Percentiles rank a stretch among this genome's conserved stretches.
Conservation (phyloP, 2,888 invertebrate genomes). For the Drosophila ochracea region DNA sequence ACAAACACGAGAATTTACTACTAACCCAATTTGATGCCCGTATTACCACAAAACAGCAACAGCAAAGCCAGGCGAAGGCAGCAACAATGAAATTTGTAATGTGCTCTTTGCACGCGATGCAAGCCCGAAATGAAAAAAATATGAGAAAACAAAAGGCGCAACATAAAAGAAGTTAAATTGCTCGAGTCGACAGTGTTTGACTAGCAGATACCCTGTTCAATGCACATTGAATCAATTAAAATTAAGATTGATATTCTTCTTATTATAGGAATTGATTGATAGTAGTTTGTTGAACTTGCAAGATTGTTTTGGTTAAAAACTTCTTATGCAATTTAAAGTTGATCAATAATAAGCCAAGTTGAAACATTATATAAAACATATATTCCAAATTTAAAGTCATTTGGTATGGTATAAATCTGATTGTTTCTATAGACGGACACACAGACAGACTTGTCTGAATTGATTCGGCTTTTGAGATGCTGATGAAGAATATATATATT, state of each 20-base stretch:
- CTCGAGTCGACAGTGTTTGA: not conserved
- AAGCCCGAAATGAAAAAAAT: constrained; percentile 33
- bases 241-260: not conserved
- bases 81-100: constrained; percentile 32
- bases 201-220: not conserved
- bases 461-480: not conserved
- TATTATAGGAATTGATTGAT: not conserved
- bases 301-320: not conserved
- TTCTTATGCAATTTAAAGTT: not conserved
- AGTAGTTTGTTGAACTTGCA: not conserved
- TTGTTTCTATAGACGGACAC: too few species aligned
- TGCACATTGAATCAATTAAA: not conserved
- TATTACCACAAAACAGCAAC: constrained; percentile 27
- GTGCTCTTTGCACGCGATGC: constrained; percentile 58
- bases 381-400: not conserved
- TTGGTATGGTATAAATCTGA: too few species aligned
- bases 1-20: constrained; percentile 65
- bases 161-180: constrained; percentile 42
- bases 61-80: constrained; percentile 11
- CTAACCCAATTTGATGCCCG: constrained; percentile 67
- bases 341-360: not conserved
- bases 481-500: not conserved
- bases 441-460: not conserved
- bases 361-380: too few species aligned
- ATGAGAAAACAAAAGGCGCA: constrained; percentile 63